Percentiles rank a stretch among this genome's conserved stretches.
These are phyloP conservation scores for Agrilus planipennis DNA, from an alignment of 1,140 invertebrate species.

Conservation along the genomic window DNA sequence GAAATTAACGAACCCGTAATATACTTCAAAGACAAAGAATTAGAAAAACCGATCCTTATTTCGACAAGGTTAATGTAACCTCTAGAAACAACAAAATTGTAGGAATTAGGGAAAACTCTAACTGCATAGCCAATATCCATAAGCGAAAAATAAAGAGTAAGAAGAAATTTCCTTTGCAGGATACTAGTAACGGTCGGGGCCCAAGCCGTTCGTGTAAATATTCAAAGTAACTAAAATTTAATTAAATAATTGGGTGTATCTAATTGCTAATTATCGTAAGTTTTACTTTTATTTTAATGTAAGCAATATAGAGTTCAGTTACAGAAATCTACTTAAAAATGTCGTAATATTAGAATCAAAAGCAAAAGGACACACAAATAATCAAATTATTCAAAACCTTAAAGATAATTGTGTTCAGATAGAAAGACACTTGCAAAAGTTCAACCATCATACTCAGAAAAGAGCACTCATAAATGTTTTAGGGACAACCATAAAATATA, in stretches of 20 bases:
- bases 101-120: neutral
- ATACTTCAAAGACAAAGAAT: slow-evolving; percentile 6
- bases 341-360: slow-evolving; percentile 5
- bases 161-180: slow-evolving; percentile 3
- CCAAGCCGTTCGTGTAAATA: slow-evolving; percentile 5
- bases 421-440: too few relatives aligned
- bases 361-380: neutral
- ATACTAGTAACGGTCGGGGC: neutral
- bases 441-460: slow-evolving; percentile 5
- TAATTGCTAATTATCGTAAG: slow-evolving; percentile 10
- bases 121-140: neutral
- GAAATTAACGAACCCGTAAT: slow-evolving; percentile 6
- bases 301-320: slow-evolving; percentile 4
- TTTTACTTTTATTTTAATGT: slow-evolving; percentile 14
- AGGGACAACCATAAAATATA: slow-evolving; percentile 10
- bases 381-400: too few relatives aligned
- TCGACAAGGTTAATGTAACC: slow-evolving; percentile 3
- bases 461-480: slow-evolving; percentile 7
- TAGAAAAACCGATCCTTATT: slow-evolving; percentile 6
- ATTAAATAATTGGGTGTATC: slow-evolving; percentile 2
- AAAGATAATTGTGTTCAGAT: too few relatives aligned
- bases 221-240: slow-evolving; percentile 11
- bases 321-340: slow-evolving; percentile 3
- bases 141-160: neutral
- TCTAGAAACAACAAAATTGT: slow-evolving; percentile 1